Base-by-base conservation (phyloP, 2,888 invertebrate species). In the Troides helena region DNA sequence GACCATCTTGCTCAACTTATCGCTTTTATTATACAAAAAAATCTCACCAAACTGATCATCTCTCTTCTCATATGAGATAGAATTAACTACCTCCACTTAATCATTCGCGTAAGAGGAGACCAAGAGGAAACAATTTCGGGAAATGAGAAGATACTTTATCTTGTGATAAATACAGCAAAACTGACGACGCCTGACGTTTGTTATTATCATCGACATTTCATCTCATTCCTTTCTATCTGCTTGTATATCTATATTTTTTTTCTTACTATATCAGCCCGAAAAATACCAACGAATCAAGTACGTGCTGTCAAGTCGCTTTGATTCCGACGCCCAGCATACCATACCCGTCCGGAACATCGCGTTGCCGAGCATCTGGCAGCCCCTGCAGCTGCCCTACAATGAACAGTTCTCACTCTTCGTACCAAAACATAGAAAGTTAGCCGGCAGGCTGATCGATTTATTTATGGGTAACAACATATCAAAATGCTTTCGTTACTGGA, bases 401-500 rank as follows among this genome's bases (percentile, higher is more conserved):
- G 94, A 94, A 3, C 92, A 94, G 76, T 96, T 96, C 87, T 96
- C 95, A 0, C 89, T 95, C 36, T 96, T 96, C 81, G 92, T 96
- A 73, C 95, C 95, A 0, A 88, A 88, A 65, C 96, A 96, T 84
- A 92, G 95, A 0, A 82, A 84, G 74, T 93, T 95, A 82, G 95
- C 96, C 0, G 93, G 89, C 0, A 91, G 93, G 12, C 93, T 96
- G 10, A 95, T 95, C 72, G 94, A 95, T 71, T 93, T 95, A 65
- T 94, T 96, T 72, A 87, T 95, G 92, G 92, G 95, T 94, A 79
- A 83, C 86, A 36, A 25, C 4, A 46, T 25, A 56, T 36, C 3
- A 43, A 17, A 59, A 39, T 10, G 7, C 7, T 39, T 39, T 39
- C 39, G 39, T 7, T 39, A 10, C 39, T 39, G 39, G 39, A 10